A percentile compares a stretch with the other conserved stretches of the same genome.
Conservation (phyloP, 2,888 invertebrate genomes). For the Drosophila parthenogenetica region DNA sequence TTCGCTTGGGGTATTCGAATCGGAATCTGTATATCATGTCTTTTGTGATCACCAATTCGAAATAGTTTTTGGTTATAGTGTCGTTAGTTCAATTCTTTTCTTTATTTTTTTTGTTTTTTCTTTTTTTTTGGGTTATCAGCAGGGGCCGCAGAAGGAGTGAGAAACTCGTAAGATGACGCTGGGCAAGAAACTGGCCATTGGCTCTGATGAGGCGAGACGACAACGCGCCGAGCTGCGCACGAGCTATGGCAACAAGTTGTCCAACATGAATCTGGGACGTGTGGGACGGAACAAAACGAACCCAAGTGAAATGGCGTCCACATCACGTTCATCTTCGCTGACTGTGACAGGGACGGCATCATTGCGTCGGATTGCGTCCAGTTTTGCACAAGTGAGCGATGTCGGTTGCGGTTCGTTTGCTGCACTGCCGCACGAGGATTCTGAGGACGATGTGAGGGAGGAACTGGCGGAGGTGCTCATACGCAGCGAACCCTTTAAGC, state of each 20-base stretch:
- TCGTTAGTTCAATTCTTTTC: neutral
- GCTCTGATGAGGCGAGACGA: conserved; percentile 50
- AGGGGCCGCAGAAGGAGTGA: neutral
- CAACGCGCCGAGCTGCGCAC: conserved; percentile 61
- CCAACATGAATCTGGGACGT: conserved; percentile 49
- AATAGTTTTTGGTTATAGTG: conserved; percentile 7
- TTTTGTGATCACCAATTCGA: conserved; percentile 26
- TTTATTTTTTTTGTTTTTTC: neutral
- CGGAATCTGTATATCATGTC: too few relatives aligned
- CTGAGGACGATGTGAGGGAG: conserved; percentile 58
- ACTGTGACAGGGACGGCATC: conserved; percentile 17
- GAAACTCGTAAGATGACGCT: conserved; percentile 27
- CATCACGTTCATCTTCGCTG: conserved; percentile 1
- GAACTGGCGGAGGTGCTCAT: conserved; percentile 61
- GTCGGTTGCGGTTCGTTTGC: conserved; percentile 37
- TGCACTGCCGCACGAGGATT: conserved; percentile 58
- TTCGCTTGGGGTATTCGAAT: too few relatives aligned
- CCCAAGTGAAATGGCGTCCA: neutral
- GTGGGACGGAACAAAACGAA: conserved; percentile 30
- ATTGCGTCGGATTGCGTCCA: conserved; percentile 65
- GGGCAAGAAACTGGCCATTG: conserved; percentile 26
- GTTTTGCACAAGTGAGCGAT: conserved; percentile 61
- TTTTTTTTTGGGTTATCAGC: conserved; percentile 1
- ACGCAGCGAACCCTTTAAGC: conserved; percentile 53
- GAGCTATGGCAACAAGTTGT: conserved; percentile 60